Evolutionary conservation across 2,888 invertebrate genomes (phyloP), one percentile per base, ranked within the genome.

Genomic region (Nysson spinosus): DNA sequence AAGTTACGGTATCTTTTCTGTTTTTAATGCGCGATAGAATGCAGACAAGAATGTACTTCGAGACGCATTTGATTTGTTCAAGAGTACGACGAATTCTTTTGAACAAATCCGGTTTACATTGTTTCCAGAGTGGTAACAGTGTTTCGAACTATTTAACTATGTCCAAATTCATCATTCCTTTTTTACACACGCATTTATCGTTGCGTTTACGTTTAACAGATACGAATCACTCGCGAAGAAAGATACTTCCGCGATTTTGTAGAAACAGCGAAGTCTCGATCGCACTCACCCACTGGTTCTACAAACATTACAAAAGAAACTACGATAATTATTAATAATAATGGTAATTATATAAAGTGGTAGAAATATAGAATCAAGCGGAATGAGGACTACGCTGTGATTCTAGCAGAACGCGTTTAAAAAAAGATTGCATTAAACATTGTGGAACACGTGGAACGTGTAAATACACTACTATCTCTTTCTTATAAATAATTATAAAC

Each of bases 401-500:
- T 47, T 54, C 47, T 47, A 69, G 39, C 26, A 37, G 47, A 62
- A 44, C 30, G 37, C 43, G 37, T 56, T 28, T 9, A 51, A 42
- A 58, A 47, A n/a, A n/a, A n/a, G n/a, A n/a, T n/a, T n/a, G 40
- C 46, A 43, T 61, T 54, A 60, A 72, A 71, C 58, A 44, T 43
- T 61, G 17, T 63, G 50, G 55, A n/a, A n/a, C n/a, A n/a, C n/a
- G n/a, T n/a, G n/a, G 56, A 39, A 46, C 50, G 26, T 65, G 56
- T 71, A 69, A 64, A 75, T 70, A 73, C 57, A 54, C 52, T 73
- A 66, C 65, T 64, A 57, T 66, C 12, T 55, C 30, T 64, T 66
- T 56, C 78, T 81, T 83, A 84, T 66, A 79, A 81, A 79, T 81
- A 83, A 80, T 81, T 83, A 82, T 66, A 64, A 80, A 79, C 80